Conservation (phyloP, 2,113 vertebrate species). For the Sakesphorus luctuosus region DNA sequence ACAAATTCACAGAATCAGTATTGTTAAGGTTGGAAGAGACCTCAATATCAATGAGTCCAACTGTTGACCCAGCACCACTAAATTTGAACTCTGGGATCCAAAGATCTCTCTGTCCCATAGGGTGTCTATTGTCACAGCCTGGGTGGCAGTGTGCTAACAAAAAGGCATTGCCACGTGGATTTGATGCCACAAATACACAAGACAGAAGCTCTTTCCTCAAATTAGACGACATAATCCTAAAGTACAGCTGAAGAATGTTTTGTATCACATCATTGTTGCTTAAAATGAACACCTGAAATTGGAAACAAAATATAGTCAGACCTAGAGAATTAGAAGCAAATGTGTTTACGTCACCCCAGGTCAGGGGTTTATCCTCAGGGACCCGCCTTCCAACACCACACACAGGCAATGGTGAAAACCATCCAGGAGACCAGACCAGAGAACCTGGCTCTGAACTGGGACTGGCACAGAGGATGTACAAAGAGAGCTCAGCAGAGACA, state of each 20-base stretch:
- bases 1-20: background rate
- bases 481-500: background rate
- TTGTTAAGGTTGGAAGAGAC: background rate
- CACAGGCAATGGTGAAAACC: rapidly evolving
- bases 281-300: background rate
- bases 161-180: background rate
- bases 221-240: background rate
- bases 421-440: background rate
- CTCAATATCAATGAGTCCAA: background rate
- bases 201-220: background rate
- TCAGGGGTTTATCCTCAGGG: background rate
- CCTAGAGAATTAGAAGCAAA: background rate
- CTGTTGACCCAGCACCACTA: background rate
- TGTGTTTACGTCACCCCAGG: background rate
- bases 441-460: background rate
- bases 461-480: background rate
- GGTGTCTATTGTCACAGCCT: background rate
- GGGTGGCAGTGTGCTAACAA: background rate
- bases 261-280: background rate
- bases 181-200: background rate
- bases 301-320: background rate
- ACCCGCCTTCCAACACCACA: background rate
- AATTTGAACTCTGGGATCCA: background rate
- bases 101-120: background rate
- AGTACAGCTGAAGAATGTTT: background rate